Conservation (phyloP, 2,888 invertebrate genomes). For the Ennomos fuscantarius region DNA sequence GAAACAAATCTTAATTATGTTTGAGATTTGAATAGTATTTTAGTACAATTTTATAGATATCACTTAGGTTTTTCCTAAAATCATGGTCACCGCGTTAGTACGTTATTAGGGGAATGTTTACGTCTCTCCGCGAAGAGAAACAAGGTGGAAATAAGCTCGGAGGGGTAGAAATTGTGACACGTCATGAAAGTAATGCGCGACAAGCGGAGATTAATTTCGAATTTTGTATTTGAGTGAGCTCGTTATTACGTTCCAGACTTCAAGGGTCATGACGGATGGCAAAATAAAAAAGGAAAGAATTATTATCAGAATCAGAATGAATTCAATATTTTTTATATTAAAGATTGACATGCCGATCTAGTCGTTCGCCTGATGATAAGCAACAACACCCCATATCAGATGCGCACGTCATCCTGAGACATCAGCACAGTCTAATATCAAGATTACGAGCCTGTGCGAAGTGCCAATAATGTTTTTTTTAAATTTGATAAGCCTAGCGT, state of each 20-base stretch:
- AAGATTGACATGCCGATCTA: too few species aligned
- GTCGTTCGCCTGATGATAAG: too few species aligned
- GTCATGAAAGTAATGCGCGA: constrained; percentile 40
- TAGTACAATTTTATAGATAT: background rate
- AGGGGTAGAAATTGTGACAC: constrained; percentile 41
- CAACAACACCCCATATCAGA: too few species aligned
- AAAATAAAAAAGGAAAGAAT: constrained; percentile 11
- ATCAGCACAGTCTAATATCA: too few species aligned
- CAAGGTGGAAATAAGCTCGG: constrained; percentile 41
- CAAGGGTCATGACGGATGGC: constrained; percentile 3
- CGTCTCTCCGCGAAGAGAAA: constrained; percentile 35
- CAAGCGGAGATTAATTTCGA: constrained; percentile 37
- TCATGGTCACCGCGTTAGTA: constrained; percentile 16
- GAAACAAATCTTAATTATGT: too few species aligned
- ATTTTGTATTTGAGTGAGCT: constrained; percentile 24
- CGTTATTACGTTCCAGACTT: constrained; percentile 15
- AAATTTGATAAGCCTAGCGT: too few species aligned
- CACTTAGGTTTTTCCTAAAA: constrained; percentile 8
- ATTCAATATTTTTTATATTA: too few species aligned
- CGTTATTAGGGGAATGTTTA: constrained; percentile 29
- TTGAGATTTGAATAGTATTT: too few species aligned
- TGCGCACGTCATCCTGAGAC: too few species aligned
- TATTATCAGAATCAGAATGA: background rate
- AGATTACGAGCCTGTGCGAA: too few species aligned
- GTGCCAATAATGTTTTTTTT: too few species aligned